Evolutionary conservation across 2,113 vertebrate species (phyloP).

Genomic region (Junco hyemalis): DNA sequence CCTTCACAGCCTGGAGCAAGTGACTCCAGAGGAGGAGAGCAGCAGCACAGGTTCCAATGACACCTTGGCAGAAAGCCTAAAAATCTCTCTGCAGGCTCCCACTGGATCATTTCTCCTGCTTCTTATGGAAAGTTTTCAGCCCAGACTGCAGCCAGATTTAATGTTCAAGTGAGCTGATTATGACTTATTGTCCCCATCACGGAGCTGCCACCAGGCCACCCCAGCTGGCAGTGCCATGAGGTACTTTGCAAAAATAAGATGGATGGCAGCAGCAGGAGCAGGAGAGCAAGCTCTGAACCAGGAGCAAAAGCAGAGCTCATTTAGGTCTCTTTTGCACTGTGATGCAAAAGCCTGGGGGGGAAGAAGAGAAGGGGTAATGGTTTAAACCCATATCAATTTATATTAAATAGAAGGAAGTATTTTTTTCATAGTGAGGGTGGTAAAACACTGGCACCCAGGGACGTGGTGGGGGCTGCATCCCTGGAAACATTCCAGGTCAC

Average conservation of each 20-base stretch:
- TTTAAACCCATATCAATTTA: not conserved
- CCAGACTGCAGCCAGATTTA: not conserved
- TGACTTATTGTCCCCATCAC: not conserved
- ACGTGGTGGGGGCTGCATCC: not conserved
- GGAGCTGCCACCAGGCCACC: not conserved
- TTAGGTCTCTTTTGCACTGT: not conserved
- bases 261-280: not conserved
- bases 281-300: not conserved
- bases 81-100: not conserved
- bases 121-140: not conserved
- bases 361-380: not conserved
- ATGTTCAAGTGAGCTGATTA: not conserved
- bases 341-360: not conserved
- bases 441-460: accelerated
- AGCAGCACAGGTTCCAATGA: not conserved
- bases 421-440: no score
- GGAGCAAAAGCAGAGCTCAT: not conserved
- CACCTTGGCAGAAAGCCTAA: not conserved
- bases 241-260: not conserved
- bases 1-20: not conserved
- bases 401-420: not conserved
- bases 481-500: not conserved
- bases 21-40: not conserved
- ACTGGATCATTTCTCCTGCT: not conserved
- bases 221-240: not conserved